Evolutionary conservation across 1,140 invertebrate species (phyloP), one percentile per base, ranked within the genome.

Genomic region (Melitaea cinxia): DNA sequence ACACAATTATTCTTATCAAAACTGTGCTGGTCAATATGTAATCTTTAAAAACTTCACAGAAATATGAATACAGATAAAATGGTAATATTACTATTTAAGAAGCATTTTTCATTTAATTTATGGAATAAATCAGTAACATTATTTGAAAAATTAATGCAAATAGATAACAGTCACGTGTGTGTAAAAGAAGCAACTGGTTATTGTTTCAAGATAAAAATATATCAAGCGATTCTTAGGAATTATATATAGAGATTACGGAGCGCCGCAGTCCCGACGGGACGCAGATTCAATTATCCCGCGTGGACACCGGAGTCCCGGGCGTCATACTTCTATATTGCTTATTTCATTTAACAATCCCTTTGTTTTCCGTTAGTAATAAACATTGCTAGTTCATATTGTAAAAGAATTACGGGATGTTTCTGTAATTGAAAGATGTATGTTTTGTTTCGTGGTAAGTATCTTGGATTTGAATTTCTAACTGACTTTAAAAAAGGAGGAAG

Each of bases 161-260:
- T n/a, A n/a, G n/a, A n/a, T n/a, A n/a, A n/a, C n/a, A n/a, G n/a
- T n/a, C n/a, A 33, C 30, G 30, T 6, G 12, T 33, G 6, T 9
- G 12, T 39, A 0, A 9, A 39, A 39, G 14, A 14, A 39, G 15
- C 4, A 39, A 14, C 35, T 39, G n/a, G 4, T 15, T 2, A 39
- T 1, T 10, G 6, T 10, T 47, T 9, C 21, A 47, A 7, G 19
- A 47, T 47, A 47, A 47, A 17, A 23, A 39, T 19, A 23, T 4
- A 14, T 47, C 42, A 9, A n/a, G 42, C 23, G 1, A 9, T 47
- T 10, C 15, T 21, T 12, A 21, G 17, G 42, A n/a, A 47, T 47
- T 47, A 47, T 47, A 47, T 19, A 47, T 23, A 47, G 42, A 23
- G n/a, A 47, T 47, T 47, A 47, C 42, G 42, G 3, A 47, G 42